phyloP scores from a whole-genome alignment of 2,797 vertebrate species.

The Morelia viridis region DNA sequence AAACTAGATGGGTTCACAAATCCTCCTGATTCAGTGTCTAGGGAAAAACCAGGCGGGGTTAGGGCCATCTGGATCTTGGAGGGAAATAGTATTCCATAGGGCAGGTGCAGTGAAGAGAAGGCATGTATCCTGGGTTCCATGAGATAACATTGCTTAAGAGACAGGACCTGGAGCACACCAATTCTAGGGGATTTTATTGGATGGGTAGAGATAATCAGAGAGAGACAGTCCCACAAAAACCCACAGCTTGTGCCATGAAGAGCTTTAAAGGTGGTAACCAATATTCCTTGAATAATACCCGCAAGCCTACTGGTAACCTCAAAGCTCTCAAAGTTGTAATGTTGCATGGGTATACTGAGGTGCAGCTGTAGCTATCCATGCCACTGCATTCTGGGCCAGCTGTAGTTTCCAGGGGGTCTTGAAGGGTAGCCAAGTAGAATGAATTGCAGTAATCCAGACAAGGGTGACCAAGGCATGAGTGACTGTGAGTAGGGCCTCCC shows the following conservation, averaged over 20 bases:
- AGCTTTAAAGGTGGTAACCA: background rate
- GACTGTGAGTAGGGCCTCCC: background rate
- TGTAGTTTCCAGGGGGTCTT: background rate
- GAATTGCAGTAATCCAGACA: background rate
- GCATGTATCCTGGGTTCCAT: background rate
- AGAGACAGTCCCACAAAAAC: background rate
- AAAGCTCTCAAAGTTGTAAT: background rate
- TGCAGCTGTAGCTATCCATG: background rate
- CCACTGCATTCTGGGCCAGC: background rate
- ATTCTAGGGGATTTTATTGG: background rate
- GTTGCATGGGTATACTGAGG: background rate
- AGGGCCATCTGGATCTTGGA: background rate
- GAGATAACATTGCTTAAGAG: background rate
- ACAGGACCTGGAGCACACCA: background rate
- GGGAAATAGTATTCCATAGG: background rate
- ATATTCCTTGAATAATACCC: background rate
- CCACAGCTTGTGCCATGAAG: background rate
- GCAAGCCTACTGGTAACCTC: background rate
- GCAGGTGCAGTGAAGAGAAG: background rate
- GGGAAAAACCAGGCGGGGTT: background rate
- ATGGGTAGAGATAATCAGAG: background rate
- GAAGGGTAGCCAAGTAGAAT: background rate
- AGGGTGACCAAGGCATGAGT: background rate
- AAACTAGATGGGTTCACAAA: background rate
- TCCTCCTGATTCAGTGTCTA: background rate